Evolutionary conservation across 2,888 invertebrate species (phyloP), one percentile per base, ranked within the genome.

Genomic region (Rhamnusium bicolor): DNA sequence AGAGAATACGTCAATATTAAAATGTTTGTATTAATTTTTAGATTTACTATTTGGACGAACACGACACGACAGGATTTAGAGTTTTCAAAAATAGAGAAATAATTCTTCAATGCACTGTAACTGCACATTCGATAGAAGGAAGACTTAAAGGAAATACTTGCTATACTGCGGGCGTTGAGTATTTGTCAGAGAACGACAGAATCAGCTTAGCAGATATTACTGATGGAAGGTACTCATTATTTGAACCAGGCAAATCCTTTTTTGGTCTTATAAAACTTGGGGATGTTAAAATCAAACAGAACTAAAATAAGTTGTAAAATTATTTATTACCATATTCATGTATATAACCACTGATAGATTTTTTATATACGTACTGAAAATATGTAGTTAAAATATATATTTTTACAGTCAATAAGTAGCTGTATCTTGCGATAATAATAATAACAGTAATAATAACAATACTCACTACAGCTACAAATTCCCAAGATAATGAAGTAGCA

Each of bases 261-360:
- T 95, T 95, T 80, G 96, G 95, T 40, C 89, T 94, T n/a, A 90
- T 94, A 66, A 94, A 94, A 87, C 87, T 94, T n/a, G 92, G 92
- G 14, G 92, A 93, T 79, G 73, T 85, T 27, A 87, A 72, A 58
- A 53, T 76, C 24, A 69, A 69, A 65, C 69, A 66, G 12, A n/a
- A 14, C 6, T 18, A 58, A 29, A 32, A 32, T 32, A n/a, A 2
- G 4, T 12, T 32, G 14, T 14, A 29, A 8, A 58, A 12, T 19
- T 32, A 32, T 58, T 58, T 32, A 58, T 58, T 58, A 8, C 16
- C 18, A 58, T 32, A 32, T 58, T 32, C 32, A 58, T 32, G n/a
- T 27, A 7, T 56, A 24, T 56, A 56, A 56, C 27, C 27, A 27
- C 2, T 56, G n/a, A 56, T 56, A 54, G 7, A 53, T 27, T 56